Evolutionary conservation across 2,113 vertebrate genomes (phyloP).

Genomic region (Nematolebias whitei): DNA sequence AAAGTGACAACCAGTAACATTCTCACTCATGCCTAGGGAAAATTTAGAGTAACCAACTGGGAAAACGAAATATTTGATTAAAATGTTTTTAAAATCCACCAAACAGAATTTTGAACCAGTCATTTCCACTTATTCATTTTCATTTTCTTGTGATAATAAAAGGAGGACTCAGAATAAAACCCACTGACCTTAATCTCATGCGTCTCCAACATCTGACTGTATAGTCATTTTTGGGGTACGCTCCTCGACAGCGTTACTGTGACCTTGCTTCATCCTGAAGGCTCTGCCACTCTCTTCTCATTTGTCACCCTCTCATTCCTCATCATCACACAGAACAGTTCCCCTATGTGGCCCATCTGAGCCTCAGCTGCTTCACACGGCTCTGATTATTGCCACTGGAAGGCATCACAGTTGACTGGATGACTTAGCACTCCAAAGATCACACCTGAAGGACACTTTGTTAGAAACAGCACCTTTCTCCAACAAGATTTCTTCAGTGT

Average conservation of each 20-base stretch:
- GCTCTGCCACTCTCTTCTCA: conserved; percentile 37
- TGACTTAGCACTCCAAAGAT: conserved; percentile 45
- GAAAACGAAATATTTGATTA: background rate
- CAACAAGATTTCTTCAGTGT: background rate
- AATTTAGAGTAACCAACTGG: too few species aligned
- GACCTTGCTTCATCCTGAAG: conserved; percentile 43
- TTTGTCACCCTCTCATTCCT: conserved; percentile 54
- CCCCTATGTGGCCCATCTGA: conserved; percentile 49
- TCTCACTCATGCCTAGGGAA: too few species aligned
- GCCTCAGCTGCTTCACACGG: conserved; percentile 65
- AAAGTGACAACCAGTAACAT: too few species aligned
- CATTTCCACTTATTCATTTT: too few species aligned
- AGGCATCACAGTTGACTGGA: conserved; percentile 51
- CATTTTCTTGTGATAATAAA: too few species aligned
- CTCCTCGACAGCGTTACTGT: conserved; percentile 36
- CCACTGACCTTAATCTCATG: background rate
- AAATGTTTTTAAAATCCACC: too few species aligned
- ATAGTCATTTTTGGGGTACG: conserved; percentile 41
- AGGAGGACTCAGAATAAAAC: background rate
- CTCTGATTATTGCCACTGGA: conserved; percentile 66
- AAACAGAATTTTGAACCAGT: too few species aligned
- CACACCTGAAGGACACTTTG: conserved; percentile 43
- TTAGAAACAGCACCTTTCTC: background rate
- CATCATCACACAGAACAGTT: conserved; percentile 35
- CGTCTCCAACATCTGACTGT: background rate